phyloP scores from a whole-genome alignment of 2,888 invertebrate species.

The Dasysyrphus albostriatus region DNA sequence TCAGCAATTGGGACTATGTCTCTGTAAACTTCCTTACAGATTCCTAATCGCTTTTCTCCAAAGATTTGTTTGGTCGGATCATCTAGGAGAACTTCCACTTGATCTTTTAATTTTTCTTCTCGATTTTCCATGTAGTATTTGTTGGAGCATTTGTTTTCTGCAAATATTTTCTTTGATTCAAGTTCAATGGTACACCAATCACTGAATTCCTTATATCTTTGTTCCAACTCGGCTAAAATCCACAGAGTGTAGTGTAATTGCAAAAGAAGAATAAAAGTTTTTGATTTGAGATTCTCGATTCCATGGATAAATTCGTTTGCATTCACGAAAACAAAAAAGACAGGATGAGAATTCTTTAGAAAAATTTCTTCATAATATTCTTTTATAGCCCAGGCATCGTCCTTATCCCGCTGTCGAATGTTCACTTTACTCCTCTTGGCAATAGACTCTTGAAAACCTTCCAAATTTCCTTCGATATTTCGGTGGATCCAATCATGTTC shows the following conservation, averaged over 20 bases:
- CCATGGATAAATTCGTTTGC: conserved; percentile 79
- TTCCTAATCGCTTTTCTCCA: conserved; percentile 78
- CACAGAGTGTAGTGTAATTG: conserved; percentile 82
- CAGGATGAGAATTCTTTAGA: conserved; percentile 79
- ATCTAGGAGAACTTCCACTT: conserved; percentile 77
- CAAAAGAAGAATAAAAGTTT: conserved; percentile 81
- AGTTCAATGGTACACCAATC: conserved; percentile 81
- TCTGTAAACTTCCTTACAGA: conserved; percentile 80
- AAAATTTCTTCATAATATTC: conserved; percentile 81
- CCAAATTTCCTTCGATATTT: conserved; percentile 77
- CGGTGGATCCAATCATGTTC: conserved; percentile 83
- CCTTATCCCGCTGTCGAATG: conserved; percentile 81
- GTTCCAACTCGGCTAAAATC: conserved; percentile 80
- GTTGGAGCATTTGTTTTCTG: conserved; percentile 80
- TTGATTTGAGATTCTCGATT: conserved; percentile 80
- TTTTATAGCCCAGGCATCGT: conserved; percentile 83
- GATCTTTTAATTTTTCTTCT: conserved; percentile 78
- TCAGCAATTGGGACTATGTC: conserved; percentile 78
- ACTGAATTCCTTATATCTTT: conserved; percentile 79
- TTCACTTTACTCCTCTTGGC: conserved; percentile 79
- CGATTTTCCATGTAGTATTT: conserved; percentile 82
- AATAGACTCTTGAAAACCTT: conserved; percentile 81
- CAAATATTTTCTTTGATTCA: conserved; percentile 80
- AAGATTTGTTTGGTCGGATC: conserved; percentile 79
- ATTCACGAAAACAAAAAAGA: conserved; percentile 80